phyloP scores from a whole-genome alignment of 2,888 invertebrate genomes.

The Diogma glabrata region DNA sequence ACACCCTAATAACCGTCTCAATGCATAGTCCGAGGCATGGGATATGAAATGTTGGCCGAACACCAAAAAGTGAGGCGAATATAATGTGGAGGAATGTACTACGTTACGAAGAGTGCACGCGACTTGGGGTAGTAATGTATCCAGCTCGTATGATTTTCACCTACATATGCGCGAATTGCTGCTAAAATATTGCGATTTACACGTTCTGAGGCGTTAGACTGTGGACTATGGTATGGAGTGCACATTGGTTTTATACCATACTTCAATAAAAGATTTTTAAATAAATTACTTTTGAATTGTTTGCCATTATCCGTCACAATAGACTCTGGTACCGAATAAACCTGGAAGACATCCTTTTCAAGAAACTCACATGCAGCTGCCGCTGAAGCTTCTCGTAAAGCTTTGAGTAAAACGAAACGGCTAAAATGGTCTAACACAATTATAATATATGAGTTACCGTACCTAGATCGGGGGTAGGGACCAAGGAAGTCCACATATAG shows the following conservation, averaged over 20 bases:
- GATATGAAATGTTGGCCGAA: conserved; percentile 19
- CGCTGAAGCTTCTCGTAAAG: no score
- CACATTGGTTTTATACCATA: conserved; percentile 13
- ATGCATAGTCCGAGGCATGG: neutral
- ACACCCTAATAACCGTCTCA: neutral
- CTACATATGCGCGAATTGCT: conserved; percentile 21
- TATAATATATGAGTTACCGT: no score
- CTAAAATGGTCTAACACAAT: no score
- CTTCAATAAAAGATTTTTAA: conserved; percentile 7
- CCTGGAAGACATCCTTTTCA: no score
- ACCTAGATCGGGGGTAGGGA: no score
- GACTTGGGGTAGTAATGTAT: conserved; percentile 20
- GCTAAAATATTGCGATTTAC: conserved; percentile 23
- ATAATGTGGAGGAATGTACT: conserved; percentile 21
- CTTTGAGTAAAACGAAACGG: no score
- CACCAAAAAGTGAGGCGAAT: conserved; percentile 20
- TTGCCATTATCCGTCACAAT: conserved; percentile 20
- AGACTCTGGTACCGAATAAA: conserved; percentile 16
- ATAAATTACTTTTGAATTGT: conserved; percentile 15
- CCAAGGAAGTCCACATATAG: no score
- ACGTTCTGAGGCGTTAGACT: conserved; percentile 25
- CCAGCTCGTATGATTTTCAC: conserved; percentile 18
- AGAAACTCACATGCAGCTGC: no score
- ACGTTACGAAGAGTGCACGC: conserved; percentile 22
- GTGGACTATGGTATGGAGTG: conserved; percentile 22